Percentiles rank a stretch among this genome's conserved stretches.
phyloP scores from a whole-genome alignment of 2,888 invertebrate genomes.

The Yponomeuta evonymella region DNA sequence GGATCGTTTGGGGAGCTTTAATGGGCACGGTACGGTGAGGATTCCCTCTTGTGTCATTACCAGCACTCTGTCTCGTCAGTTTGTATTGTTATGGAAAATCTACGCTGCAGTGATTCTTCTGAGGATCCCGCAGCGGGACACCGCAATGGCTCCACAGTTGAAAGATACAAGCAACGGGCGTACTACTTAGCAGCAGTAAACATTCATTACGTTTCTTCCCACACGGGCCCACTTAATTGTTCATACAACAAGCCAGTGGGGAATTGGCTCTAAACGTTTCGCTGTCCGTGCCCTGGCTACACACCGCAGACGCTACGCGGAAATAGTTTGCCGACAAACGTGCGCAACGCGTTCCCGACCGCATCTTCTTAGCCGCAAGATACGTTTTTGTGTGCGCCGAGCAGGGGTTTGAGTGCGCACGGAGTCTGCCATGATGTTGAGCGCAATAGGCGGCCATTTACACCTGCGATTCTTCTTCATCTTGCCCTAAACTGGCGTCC shows the following conservation, averaged over 20 bases:
- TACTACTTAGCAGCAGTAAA: slow-evolving; percentile 57
- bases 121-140: slow-evolving; percentile 4
- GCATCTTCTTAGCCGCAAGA: slow-evolving; percentile 42
- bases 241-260: slow-evolving; percentile 71
- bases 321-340: slow-evolving; percentile 38
- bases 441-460: slow-evolving; percentile 67
- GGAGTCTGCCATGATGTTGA: slow-evolving; percentile 54
- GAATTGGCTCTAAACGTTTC: slow-evolving; percentile 69
- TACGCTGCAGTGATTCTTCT: not conserved
- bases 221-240: slow-evolving; percentile 66
- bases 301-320: slow-evolving; percentile 56
- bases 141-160: slow-evolving; percentile 15
- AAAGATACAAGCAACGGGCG: slow-evolving; percentile 38
- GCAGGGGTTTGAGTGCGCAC: slow-evolving; percentile 26
- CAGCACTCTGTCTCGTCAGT: slow-evolving; percentile 2
- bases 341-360: slow-evolving; percentile 50
- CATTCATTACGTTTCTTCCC: slow-evolving; percentile 66
- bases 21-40: slow-evolving; percentile 56
- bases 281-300: slow-evolving; percentile 59
- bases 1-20: slow-evolving; percentile 49
- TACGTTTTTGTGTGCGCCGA: slow-evolving; percentile 35
- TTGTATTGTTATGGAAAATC: not conserved
- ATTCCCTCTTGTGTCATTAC: slow-evolving; percentile 50
- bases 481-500: slow-evolving; percentile 68
- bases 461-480: slow-evolving; percentile 74